These are phyloP conservation scores for Leguminivora glycinivorella DNA, from an alignment of 1,140 invertebrate species.

Conservation along the genomic window DNA sequence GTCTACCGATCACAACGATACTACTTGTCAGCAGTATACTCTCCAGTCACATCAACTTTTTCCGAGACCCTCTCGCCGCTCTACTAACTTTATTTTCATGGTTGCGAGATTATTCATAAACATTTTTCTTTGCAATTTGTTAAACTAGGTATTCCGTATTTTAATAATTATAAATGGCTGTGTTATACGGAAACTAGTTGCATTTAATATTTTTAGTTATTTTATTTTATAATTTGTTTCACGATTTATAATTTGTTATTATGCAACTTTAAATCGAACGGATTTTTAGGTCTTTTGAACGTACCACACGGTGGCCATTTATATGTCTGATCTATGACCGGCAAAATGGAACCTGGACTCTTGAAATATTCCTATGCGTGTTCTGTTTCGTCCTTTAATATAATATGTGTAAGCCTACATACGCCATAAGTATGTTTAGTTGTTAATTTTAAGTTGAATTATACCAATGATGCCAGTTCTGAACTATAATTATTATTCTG, in stretches of 20 bases:
- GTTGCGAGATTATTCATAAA: neutral
- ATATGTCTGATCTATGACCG: too few species aligned
- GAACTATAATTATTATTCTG: neutral
- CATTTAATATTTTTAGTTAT: constrained; percentile 11
- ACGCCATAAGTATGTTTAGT: constrained; percentile 5
- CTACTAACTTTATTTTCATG: too few species aligned
- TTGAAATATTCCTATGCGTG: neutral
- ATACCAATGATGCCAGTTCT: constrained; percentile 15
- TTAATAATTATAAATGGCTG: neutral
- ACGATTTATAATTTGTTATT: neutral
- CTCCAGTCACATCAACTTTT: too few species aligned
- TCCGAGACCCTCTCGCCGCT: too few species aligned
- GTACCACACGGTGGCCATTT: too few species aligned
- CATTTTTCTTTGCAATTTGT: neutral
- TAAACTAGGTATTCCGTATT: neutral
- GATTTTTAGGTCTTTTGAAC: too few species aligned
- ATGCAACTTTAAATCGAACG: neutral
- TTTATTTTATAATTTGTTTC: neutral
- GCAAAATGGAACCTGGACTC: too few species aligned
- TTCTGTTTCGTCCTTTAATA: neutral
- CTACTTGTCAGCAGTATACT: too few species aligned
- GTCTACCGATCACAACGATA: too few species aligned
- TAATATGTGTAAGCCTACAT: neutral
- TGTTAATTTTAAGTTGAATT: neutral
- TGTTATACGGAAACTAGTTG: neutral